Percentiles rank a stretch among this genome's conserved stretches.
phyloP scores from a whole-genome alignment of 2,797 vertebrate genomes.

The Apodemus agrarius region DNA sequence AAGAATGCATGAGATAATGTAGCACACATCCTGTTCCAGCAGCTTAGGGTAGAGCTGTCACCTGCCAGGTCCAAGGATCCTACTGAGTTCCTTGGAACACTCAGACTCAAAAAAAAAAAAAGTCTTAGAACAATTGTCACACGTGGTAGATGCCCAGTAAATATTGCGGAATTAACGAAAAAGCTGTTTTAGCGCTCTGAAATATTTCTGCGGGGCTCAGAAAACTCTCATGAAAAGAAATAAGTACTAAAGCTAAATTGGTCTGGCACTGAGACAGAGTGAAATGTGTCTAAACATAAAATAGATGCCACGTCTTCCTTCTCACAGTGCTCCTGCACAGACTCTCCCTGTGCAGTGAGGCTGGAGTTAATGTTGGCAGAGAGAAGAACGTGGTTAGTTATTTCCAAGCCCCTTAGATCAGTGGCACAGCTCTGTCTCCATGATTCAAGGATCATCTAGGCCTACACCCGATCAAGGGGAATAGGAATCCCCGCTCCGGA shows the following conservation, averaged over 20 bases:
- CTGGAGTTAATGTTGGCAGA: slow-evolving; percentile 19
- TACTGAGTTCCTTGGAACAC: neutral
- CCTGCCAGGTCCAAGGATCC: neutral
- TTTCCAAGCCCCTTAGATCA: slow-evolving; percentile 31
- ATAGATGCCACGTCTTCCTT: neutral
- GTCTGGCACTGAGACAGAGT: slow-evolving; percentile 27
- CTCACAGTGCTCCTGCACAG: neutral
- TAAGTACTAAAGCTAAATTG: slow-evolving; percentile 60
- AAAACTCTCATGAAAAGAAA: slow-evolving; percentile 48
- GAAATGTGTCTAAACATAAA: slow-evolving; percentile 39
- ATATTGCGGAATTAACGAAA: slow-evolving; percentile 25
- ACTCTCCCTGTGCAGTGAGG: neutral
- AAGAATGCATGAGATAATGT: neutral
- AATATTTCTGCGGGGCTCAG: slow-evolving; percentile 25
- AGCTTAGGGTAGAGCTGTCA: neutral
- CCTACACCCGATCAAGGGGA: slow-evolving; percentile 30
- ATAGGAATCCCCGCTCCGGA: slow-evolving; percentile 19
- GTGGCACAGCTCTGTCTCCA: slow-evolving; percentile 3
- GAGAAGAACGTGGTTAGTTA: slow-evolving; percentile 52
- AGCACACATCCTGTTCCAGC: neutral
- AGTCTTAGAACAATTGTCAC: neutral
- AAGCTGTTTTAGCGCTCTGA: slow-evolving; percentile 22
- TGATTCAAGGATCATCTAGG: neutral
- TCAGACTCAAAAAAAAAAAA: neutral
- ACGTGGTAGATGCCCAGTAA: neutral